Conservation (phyloP, 1,140 invertebrate genomes). For the Drosophila kanapiae region DNA sequence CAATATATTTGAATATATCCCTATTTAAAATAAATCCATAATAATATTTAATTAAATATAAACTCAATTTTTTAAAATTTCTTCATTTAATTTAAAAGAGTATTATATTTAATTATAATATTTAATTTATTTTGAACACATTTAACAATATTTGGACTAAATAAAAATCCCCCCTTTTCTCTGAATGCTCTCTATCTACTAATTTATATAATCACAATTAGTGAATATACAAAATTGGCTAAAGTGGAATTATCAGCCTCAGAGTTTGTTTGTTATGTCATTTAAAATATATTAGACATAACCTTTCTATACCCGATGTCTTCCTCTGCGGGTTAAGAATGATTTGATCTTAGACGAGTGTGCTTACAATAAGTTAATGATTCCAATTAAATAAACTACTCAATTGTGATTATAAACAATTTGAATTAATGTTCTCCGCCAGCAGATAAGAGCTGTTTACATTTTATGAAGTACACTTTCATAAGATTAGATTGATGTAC, state of each 20-base stretch:
- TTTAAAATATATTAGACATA: background rate
- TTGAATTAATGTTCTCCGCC: background rate
- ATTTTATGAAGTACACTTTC: background rate
- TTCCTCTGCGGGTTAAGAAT: background rate
- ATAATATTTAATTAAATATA: too few species aligned
- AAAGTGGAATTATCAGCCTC: background rate
- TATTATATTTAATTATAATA: too few species aligned
- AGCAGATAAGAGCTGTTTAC: slow-evolving; percentile 9
- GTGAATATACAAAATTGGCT: background rate
- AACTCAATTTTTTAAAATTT: too few species aligned
- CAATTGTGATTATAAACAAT: background rate
- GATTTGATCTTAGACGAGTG: background rate
- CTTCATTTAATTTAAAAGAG: too few species aligned
- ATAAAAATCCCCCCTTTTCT: background rate
- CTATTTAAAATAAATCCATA: too few species aligned
- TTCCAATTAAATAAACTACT: background rate
- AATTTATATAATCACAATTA: slow-evolving; percentile 2
- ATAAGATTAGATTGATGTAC: slow-evolving; percentile 17
- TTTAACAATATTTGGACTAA: too few species aligned
- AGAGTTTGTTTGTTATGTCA: background rate
- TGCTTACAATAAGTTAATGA: background rate
- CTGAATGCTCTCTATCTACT: background rate
- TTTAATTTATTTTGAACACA: too few species aligned
- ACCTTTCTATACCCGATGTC: background rate
- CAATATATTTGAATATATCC: too few species aligned